Evolutionary conservation across 2,797 vertebrate genomes (phyloP).

Genomic region (Zonotrichia albicollis): DNA sequence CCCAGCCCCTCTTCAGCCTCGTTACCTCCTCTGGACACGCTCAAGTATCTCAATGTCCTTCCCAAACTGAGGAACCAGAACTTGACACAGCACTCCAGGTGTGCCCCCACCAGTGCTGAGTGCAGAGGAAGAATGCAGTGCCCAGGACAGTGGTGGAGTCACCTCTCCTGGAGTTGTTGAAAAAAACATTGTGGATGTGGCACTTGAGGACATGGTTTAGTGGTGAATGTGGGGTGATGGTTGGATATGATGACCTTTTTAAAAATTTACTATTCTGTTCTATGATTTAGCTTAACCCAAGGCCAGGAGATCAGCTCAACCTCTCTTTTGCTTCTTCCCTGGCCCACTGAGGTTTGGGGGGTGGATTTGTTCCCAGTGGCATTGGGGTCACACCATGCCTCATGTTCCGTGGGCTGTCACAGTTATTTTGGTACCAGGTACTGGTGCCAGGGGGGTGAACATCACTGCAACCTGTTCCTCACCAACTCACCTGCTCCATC

Average conservation of each 20-base stretch:
- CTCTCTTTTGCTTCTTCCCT: neutral
- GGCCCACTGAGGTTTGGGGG: neutral
- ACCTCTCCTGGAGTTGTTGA: neutral
- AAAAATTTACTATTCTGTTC: neutral
- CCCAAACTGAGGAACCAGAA: neutral
- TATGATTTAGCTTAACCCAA: neutral
- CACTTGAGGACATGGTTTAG: neutral
- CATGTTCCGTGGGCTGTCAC: rapidly evolving
- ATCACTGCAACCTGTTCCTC: rapidly evolving
- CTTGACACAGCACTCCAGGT: neutral
- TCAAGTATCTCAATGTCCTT: neutral
- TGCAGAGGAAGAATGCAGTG: neutral
- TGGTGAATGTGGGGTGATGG: neutral
- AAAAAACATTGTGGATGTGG: rapidly evolving
- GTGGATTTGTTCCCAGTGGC: neutral
- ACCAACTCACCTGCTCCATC: neutral
- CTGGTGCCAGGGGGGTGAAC: neutral
- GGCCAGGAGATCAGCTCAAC: neutral
- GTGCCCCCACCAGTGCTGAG: neutral
- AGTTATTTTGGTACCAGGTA: neutral
- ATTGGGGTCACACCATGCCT: neutral
- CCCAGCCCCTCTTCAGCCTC: rapidly evolving
- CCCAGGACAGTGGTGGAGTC: neutral
- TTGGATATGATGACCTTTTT: too few species aligned
- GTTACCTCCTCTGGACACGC: neutral